A percentile compares a stretch with the other conserved stretches of the same genome.
These are phyloP conservation scores for Lithophane semibrunnea DNA, from an alignment of 2,888 invertebrate genomes.

Conservation along the genomic window DNA sequence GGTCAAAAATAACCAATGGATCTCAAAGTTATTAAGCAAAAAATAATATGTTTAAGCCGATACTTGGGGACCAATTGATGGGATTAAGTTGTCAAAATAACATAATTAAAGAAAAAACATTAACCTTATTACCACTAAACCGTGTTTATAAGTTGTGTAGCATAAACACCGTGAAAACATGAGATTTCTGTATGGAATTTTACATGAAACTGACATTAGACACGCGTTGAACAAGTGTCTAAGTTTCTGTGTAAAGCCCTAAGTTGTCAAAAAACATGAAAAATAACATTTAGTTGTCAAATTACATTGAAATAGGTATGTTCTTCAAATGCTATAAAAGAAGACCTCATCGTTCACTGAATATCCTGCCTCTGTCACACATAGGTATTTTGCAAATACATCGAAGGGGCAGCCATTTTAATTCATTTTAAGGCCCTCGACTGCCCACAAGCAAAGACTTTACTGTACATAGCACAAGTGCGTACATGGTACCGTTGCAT, in stretches of 20 bases:
- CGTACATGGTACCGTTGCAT: too few relatives aligned
- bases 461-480: background rate
- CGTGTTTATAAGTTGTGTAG: too few relatives aligned
- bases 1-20: background rate
- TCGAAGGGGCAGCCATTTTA: constrained; percentile 12
- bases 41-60: background rate
- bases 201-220: too few relatives aligned
- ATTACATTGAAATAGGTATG: background rate
- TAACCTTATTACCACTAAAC: too few relatives aligned
- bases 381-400: constrained; percentile 2
- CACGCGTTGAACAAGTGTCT: too few relatives aligned
- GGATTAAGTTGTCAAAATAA: background rate
- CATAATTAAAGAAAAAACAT: too few relatives aligned
- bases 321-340: background rate
- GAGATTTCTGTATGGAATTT: too few relatives aligned
- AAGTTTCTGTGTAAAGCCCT: too few relatives aligned
- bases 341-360: background rate
- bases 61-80: background rate
- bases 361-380: background rate
- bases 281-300: too few relatives aligned
- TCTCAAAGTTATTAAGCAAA: background rate
- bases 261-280: too few relatives aligned
- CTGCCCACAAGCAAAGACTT: background rate
- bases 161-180: too few relatives aligned
- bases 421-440: constrained; percentile 16